These are phyloP conservation scores for Lepilemur ruficaudatus DNA, from an alignment of 2,797 vertebrate species.

Conservation along the genomic window DNA sequence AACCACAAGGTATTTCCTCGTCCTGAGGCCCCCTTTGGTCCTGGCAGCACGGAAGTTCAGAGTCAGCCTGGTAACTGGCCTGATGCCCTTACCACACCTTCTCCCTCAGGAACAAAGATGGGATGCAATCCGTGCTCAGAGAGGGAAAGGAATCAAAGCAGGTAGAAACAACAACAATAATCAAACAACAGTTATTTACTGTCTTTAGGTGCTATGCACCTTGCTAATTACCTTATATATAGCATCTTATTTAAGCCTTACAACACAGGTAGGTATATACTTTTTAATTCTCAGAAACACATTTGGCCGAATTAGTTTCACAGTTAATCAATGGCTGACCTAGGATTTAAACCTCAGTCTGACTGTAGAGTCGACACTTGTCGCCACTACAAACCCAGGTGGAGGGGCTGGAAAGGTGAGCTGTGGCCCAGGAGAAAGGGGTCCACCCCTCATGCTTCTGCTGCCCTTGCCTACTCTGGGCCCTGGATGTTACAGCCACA, in stretches of 20 bases:
- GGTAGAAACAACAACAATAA: too few relatives aligned
- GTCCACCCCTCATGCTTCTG: accelerated
- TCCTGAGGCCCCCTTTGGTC: not conserved
- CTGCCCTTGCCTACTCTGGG: too few relatives aligned
- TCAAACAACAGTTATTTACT: not conserved
- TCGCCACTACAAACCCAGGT: not conserved
- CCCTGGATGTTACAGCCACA: not conserved
- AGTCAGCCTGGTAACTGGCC: not conserved
- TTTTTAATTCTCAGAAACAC: not conserved
- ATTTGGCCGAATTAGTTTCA: not conserved
- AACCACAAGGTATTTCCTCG: not conserved
- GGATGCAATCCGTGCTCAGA: not conserved
- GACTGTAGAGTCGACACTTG: not conserved
- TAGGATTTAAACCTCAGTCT: not conserved
- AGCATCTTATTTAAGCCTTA: not conserved
- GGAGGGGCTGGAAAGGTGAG: not conserved
- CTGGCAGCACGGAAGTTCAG: not conserved
- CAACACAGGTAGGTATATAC: not conserved
- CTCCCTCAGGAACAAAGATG: not conserved
- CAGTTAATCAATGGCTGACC: not conserved
- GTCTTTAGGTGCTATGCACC: not conserved
- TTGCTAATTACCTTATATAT: not conserved
- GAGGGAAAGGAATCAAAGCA: not conserved
- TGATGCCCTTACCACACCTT: not conserved
- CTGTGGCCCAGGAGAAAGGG: not conserved